Conservation (phyloP, 2,888 invertebrate genomes). For the Drosophila infuscata region DNA sequence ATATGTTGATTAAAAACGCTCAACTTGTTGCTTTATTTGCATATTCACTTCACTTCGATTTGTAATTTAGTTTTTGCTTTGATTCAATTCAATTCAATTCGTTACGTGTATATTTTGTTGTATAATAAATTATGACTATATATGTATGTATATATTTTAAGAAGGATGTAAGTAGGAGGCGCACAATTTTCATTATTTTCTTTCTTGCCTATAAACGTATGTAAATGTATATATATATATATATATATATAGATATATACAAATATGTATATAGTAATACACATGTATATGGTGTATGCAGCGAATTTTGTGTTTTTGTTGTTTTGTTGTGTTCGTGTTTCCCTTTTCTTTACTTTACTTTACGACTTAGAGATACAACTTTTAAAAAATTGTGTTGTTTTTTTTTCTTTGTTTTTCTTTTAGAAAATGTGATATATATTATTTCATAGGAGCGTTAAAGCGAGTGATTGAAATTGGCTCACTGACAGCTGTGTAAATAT, state of each 20-base stretch:
- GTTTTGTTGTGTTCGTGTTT: slow-evolving; percentile 15
- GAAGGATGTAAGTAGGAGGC: slow-evolving; percentile 67
- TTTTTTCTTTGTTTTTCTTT: slow-evolving; percentile 38
- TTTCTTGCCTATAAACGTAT: slow-evolving; percentile 13
- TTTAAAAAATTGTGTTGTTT: slow-evolving; percentile 49
- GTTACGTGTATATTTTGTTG: slow-evolving; percentile 59
- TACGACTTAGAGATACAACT: slow-evolving; percentile 60
- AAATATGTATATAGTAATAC: slow-evolving; percentile 17
- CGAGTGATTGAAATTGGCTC: slow-evolving; percentile 40
- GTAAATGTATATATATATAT: slow-evolving; percentile 3
- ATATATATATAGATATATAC: slow-evolving; percentile 8
- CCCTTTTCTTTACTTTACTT: slow-evolving; percentile 26
- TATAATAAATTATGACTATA: slow-evolving; percentile 70
- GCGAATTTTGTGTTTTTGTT: slow-evolving; percentile 12
- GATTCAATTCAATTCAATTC: slow-evolving; percentile 39
- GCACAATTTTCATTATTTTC: slow-evolving; percentile 42
- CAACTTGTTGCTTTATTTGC: slow-evolving; percentile 59
- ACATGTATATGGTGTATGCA: slow-evolving; percentile 12
- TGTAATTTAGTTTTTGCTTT: slow-evolving; percentile 16
- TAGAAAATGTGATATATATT: slow-evolving; percentile 57
- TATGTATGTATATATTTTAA: slow-evolving; percentile 31
- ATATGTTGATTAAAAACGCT: slow-evolving; percentile 48
- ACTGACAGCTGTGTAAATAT: slow-evolving; percentile 51
- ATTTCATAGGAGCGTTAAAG: slow-evolving; percentile 49
- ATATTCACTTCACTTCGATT: slow-evolving; percentile 3